phyloP scores from a whole-genome alignment of 2,113 vertebrate species.

The Origma solitaria region DNA sequence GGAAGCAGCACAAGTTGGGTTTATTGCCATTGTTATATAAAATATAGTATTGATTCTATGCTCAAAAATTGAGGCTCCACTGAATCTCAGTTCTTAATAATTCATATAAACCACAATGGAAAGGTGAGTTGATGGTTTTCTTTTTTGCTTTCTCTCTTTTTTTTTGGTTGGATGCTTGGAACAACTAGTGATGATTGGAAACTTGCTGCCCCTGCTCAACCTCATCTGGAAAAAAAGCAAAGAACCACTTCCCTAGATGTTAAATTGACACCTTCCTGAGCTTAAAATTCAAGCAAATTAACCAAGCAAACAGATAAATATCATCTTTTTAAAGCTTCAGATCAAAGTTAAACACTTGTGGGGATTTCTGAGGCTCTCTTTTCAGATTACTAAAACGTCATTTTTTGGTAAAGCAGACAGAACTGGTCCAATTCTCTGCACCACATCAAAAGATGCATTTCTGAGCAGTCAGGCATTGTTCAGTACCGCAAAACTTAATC shows the following conservation, averaged over 20 bases:
- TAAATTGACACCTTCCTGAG: background rate
- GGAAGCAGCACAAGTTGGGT: slow-evolving; percentile 8
- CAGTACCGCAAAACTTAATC: slow-evolving; percentile 48
- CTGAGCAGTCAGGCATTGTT: slow-evolving; percentile 60
- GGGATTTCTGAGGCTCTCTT: slow-evolving; percentile 33
- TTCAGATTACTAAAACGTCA: background rate
- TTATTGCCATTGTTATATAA: slow-evolving; percentile 48
- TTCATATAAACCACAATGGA: slow-evolving; percentile 48
- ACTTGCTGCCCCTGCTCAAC: slow-evolving; percentile 1
- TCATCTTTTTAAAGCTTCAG: slow-evolving; percentile 20
- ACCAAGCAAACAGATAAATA: slow-evolving; percentile 50
- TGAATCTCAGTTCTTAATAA: slow-evolving; percentile 57
- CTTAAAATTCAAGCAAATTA: slow-evolving; percentile 45
- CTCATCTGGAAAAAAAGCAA: background rate
- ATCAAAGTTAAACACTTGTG: slow-evolving; percentile 49
- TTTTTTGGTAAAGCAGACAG: slow-evolving; percentile 36
- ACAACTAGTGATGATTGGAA: slow-evolving; percentile 4
- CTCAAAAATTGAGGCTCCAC: slow-evolving; percentile 10
- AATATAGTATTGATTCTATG: slow-evolving; percentile 51
- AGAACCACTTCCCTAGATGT: background rate
- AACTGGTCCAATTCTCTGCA: slow-evolving; percentile 46
- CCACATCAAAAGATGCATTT: slow-evolving; percentile 54
- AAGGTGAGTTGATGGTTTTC: slow-evolving; percentile 41
- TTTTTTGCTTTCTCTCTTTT: background rate
- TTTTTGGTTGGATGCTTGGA: slow-evolving; percentile 28